Percentiles rank a stretch among this genome's conserved stretches.
Conservation (phyloP, 2,888 invertebrate genomes). For the Cistogaster globosa region DNA sequence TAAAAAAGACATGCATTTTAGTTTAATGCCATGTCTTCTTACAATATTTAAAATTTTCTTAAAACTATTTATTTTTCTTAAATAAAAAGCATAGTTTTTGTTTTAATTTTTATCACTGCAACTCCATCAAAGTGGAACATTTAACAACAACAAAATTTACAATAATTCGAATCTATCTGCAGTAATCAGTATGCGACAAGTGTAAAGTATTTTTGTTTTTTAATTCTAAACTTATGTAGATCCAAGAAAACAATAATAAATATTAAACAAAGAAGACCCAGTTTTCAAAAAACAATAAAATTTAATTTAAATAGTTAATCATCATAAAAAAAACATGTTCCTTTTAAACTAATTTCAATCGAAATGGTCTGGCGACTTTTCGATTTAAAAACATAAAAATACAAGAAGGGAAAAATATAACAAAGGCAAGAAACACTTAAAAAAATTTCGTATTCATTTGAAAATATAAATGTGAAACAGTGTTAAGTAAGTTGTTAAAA, state of each 20-base stretch:
- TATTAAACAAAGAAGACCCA: background rate
- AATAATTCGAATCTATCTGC: slow-evolving; percentile 23
- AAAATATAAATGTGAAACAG: too few relatives aligned
- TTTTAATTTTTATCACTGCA: background rate
- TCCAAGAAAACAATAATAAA: background rate
- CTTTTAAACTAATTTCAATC: background rate
- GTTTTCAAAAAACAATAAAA: background rate
- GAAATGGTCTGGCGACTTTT: slow-evolving; percentile 59
- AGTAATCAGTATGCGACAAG: slow-evolving; percentile 53
- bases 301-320: slow-evolving; percentile 23
- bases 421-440: background rate
- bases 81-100: slow-evolving; percentile 1
- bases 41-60: background rate
- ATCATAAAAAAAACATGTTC: slow-evolving; percentile 46
- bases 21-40: background rate
- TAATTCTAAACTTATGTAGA: slow-evolving; percentile 22
- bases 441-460: too few relatives aligned
- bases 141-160: slow-evolving; percentile 14
- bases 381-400: slow-evolving; percentile 1
- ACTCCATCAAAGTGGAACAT: background rate
- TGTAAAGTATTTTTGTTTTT: slow-evolving; percentile 25
- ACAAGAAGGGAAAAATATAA: background rate
- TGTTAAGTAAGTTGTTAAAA: too few relatives aligned
- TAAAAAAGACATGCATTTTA: background rate
- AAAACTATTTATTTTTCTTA: background rate